These are phyloP conservation scores for Stenotaenia linearis DNA, from an alignment of 2,888 invertebrate genomes.

Conservation along the genomic window DNA sequence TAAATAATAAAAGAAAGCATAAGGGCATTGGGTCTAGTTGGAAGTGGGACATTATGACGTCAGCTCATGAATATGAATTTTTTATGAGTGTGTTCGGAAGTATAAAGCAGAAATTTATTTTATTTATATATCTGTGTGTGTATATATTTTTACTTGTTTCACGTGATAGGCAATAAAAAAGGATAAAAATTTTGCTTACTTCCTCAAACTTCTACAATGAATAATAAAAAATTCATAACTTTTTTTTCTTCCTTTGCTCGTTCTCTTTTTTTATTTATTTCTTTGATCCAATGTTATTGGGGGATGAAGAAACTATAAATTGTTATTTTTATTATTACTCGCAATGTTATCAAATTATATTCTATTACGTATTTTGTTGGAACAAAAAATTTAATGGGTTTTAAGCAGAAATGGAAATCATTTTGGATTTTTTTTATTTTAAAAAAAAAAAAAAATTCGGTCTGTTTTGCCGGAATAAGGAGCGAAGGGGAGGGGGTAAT, in stretches of 20 bases:
- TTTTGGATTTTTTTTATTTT: background rate
- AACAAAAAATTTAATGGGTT: background rate
- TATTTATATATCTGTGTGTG: background rate
- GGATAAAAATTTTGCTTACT: background rate
- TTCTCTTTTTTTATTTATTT: background rate
- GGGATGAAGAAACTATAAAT: background rate
- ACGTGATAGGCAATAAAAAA: background rate
- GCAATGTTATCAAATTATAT: background rate
- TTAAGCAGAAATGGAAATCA: background rate
- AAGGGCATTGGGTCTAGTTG: background rate
- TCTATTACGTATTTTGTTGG: background rate
- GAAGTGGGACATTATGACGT: background rate
- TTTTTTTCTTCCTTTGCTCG: background rate
- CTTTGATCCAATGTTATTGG: background rate
- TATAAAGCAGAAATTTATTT: background rate
- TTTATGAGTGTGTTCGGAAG: background rate
- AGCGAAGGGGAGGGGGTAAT: background rate
- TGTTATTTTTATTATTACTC: background rate
- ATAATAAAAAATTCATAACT: background rate
- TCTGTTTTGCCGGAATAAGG: background rate
- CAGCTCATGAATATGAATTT: background rate
- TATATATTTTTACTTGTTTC: background rate
- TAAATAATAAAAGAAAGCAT: background rate
- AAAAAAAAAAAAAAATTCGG: background rate
- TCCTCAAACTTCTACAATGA: background rate